These are phyloP conservation scores for Leucosticte australis DNA, from an alignment of 2,113 vertebrate species.

Conservation along the genomic window DNA sequence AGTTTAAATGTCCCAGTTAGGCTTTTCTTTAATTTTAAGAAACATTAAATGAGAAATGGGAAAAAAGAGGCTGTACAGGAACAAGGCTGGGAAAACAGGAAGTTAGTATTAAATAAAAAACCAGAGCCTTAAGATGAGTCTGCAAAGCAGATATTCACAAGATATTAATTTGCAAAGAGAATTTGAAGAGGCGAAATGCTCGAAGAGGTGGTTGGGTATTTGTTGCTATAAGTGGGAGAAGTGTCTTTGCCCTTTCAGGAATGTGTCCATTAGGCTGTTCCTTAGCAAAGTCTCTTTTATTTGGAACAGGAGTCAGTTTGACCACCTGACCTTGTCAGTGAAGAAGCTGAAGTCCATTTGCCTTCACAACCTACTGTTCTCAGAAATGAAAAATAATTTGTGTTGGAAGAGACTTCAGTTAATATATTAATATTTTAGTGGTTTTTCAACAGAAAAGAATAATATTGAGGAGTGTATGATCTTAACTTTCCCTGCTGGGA, in stretches of 20 bases:
- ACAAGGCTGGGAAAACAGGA: not conserved
- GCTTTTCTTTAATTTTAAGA: not conserved
- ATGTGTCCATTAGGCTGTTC: not conserved
- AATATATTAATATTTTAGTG: not conserved
- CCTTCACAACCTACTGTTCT: not conserved
- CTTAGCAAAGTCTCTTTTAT: not conserved
- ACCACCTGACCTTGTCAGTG: not conserved
- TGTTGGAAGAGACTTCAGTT: not conserved
- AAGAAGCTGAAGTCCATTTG: not conserved
- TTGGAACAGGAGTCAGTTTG: not conserved
- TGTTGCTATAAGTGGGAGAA: not conserved
- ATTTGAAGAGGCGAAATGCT: not conserved
- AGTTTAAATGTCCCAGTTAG: not conserved
- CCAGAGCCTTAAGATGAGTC: rapidly evolving
- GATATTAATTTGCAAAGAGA: not conserved
- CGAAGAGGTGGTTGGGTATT: rapidly evolving
- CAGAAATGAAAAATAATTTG: not conserved
- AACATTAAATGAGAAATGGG: not conserved
- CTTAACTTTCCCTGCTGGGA: not conserved
- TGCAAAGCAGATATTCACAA: not conserved
- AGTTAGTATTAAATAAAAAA: not conserved
- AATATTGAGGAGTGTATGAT: not conserved
- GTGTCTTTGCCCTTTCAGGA: not conserved
- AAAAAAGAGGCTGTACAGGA: not conserved
- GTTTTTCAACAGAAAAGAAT: not conserved